Evolutionary conservation across 2,888 invertebrate genomes (phyloP).

Genomic region (Lottia scabra): DNA sequence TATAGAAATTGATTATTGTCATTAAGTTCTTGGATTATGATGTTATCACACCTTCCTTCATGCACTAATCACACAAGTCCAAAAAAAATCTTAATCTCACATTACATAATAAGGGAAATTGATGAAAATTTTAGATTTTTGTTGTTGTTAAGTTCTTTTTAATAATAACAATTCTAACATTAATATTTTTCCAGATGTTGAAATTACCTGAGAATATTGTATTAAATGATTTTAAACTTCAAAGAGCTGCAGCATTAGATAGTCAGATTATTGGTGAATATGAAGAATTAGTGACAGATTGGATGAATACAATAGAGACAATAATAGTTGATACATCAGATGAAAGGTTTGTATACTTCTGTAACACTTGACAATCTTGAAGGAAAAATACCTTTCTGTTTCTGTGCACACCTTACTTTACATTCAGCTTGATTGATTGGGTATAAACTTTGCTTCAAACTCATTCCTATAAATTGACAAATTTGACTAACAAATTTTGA

Average conservation of each 20-base stretch:
- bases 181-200: slow-evolving; percentile 52
- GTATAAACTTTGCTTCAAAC: no score
- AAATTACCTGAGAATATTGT: slow-evolving; percentile 64
- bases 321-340: slow-evolving; percentile 64
- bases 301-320: slow-evolving; percentile 67
- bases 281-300: slow-evolving; percentile 65
- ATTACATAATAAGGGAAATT: no score
- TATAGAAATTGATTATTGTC: no score
- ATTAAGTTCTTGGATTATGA: no score
- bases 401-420: background rate
- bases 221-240: slow-evolving; percentile 65
- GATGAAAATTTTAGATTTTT: background rate
- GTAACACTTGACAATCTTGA: no score
- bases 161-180: background rate
- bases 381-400: no score
- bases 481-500: no score
- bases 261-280: slow-evolving; percentile 61
- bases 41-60: no score
- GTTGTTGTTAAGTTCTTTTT: no score
- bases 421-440: background rate
- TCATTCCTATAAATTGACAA: no score
- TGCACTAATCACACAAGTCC: no score
- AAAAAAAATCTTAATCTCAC: no score
- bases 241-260: slow-evolving; percentile 62
- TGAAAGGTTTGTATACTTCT: slow-evolving; percentile 63